Conservation (phyloP, 1,140 invertebrate genomes). For the Rhopalosiphum padi region DNA sequence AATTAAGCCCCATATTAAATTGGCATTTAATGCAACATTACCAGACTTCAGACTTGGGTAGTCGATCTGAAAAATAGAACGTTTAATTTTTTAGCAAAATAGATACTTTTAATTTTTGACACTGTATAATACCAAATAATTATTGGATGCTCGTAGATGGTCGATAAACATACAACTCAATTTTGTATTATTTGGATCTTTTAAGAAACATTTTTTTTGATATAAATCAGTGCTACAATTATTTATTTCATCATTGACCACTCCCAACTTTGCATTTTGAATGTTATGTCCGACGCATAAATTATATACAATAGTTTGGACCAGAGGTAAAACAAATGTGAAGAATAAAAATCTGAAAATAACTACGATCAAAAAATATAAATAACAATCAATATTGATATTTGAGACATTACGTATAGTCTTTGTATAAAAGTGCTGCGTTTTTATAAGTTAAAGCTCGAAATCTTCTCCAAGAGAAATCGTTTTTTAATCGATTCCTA, state of each 20-base stretch:
- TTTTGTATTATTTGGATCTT: background rate
- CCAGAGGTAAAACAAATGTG: slow-evolving; percentile 86
- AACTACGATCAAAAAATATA: background rate
- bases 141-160: background rate
- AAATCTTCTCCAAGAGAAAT: slow-evolving; percentile 47
- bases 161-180: slow-evolving; percentile 43
- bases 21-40: slow-evolving; percentile 16
- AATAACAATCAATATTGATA: background rate
- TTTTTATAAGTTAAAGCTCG: slow-evolving; percentile 42
- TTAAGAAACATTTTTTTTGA: slow-evolving; percentile 15
- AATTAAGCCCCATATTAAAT: background rate
- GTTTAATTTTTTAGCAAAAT: background rate
- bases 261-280: slow-evolving; percentile 78
- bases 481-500: background rate
- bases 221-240: slow-evolving; percentile 29
- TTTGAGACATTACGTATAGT: background rate
- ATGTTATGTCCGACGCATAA: slow-evolving; percentile 91
- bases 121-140: background rate
- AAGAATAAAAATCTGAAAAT: slow-evolving; percentile 80
- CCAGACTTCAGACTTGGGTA: slow-evolving; percentile 13
- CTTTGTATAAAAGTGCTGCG: slow-evolving; percentile 30
- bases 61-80: background rate
- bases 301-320: slow-evolving; percentile 93
- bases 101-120: background rate
- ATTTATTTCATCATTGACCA: slow-evolving; percentile 81